Conservation (phyloP, 92 coral and sea anemone species). For the Porites rus region DNA sequence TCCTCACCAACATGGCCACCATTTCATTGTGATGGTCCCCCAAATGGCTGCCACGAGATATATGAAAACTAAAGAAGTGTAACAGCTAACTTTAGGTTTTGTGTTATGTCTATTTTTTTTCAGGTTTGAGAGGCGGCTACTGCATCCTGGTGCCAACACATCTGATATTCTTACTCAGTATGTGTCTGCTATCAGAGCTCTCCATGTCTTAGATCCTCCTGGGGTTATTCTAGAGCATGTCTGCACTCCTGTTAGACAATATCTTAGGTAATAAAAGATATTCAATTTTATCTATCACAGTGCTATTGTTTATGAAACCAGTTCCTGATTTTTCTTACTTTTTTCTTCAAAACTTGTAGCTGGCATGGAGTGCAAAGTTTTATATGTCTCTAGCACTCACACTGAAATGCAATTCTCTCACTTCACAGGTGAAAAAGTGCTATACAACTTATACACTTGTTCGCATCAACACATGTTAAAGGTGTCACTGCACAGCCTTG, state of each 20-base stretch:
- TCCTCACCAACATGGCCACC: too few relatives aligned
- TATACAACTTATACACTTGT: too few relatives aligned
- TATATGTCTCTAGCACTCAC: too few relatives aligned
- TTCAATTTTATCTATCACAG: background rate
- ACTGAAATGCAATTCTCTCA: too few relatives aligned
- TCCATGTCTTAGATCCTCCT: slow-evolving; percentile 92
- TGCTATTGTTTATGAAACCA: too few relatives aligned
- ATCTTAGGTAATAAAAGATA: slow-evolving; percentile 73
- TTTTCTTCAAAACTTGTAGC: background rate
- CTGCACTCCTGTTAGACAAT: slow-evolving; percentile 94
- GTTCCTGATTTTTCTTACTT: background rate
- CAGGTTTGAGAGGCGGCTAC: slow-evolving; percentile 95
- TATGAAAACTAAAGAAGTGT: too few relatives aligned
- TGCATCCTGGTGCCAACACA: slow-evolving; percentile 99
- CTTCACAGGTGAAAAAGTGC: too few relatives aligned
- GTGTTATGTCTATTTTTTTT: background rate
- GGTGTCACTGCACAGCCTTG: too few relatives aligned
- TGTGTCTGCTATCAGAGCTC: slow-evolving; percentile 94
- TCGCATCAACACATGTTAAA: too few relatives aligned
- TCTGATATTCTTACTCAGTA: slow-evolving; percentile 95
- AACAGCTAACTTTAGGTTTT: background rate
- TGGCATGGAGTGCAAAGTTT: too few relatives aligned
- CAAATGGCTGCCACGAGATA: too few relatives aligned
- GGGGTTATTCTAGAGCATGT: slow-evolving; percentile 98
- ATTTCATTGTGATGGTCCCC: too few relatives aligned